Evolutionary conservation across 2,888 invertebrate genomes (phyloP), one percentile per base, ranked within the genome.

Genomic region (Bruchidius siliquastri): DNA sequence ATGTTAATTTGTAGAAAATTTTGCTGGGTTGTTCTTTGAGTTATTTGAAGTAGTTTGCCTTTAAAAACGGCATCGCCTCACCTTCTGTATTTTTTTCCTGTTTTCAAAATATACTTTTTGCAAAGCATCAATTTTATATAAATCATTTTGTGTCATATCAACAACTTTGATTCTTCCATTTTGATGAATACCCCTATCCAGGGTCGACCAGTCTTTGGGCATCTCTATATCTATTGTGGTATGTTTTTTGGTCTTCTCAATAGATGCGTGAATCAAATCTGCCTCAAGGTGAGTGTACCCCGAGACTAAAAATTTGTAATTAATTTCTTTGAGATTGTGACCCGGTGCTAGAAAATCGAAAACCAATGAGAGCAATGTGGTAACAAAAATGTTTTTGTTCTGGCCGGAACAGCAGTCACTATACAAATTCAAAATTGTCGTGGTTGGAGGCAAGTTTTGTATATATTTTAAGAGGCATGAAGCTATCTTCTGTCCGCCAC

Each of bases 401-500:
- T 71, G 70, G 18, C 73, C 73, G 49, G 73, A 71, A 68, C 73
- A 73, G 26, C 73, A 71, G 71, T 73, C 71, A 22, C 73, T 73
- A 67, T 66, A 73, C 67, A 71, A 21, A 66, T 73, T 71, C 2
- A 73, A 10, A 20, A 10, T n/a, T 21, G 71, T 73, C 10, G 26
- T 71, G 26, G 21, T 21, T 21, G 21, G 26, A 22, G 71, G 73
- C 20, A 73, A 73, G 32, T 20, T 21, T 21, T 18, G 20, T 49
- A 73, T 73, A 26, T 26, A 73, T 21, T 73, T 32, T 18, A 10
- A 20, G 3, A 73, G 67, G 22, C 73, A 73, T 66, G 73, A 73
- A 10, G 73, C 71, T 67, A 73, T 73, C 71, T 73, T 70, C 67
- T 73, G 73, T 21, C 73, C 73, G 20, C 73, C 73, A 20, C 73